Evolutionary conservation across 2,113 vertebrate genomes (phyloP), one percentile per base, ranked within the genome.

Genomic region (Oxyura jamaicensis): DNA sequence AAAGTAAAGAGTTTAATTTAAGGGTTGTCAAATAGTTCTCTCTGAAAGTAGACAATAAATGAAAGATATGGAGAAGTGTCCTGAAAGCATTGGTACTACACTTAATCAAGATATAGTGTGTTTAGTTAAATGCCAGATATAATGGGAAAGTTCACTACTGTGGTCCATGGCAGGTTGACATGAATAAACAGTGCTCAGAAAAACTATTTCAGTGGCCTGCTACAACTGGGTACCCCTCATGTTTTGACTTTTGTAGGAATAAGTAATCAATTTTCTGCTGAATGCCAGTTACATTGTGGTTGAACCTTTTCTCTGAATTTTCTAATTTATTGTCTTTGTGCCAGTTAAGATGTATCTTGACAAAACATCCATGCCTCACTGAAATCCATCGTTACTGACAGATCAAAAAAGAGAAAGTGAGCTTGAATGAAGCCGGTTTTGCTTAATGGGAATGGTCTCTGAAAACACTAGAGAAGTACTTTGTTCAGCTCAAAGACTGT

Each of bases 241-340:
- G 44, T 50, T 85, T 73, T 87, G 29, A 29, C 50, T 85, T 87
- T 13, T 26, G 33, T 21, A 82, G 16, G 22, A 71, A 35, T 26
- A 79, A 3, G 10, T 60, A 79, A 87, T 50, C 26, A 39, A 65
- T 68, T 89, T 73, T 92, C 71, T 87, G 29, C 53, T 41, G 20
- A 0, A 26, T 56, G 18, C 26, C 36, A 60, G 17, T 67, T 69
- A 62, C n/a, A n/a, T 6, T 15, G 10, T 36, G 13, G 36, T 53
- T 77, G 62, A 95, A 82, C 9, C 4, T 75, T 78, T 91, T 81
- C 52, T 42, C 65, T 88, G 76, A 90, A 83, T 21, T 39, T 78
- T 10, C 33, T 90, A 67, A 72, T 39, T 6, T 53, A n/a, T 82
- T 81, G 39, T 62, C 39, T 60, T 82, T 19, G 20, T 91, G n/a